Percentiles rank a stretch among this genome's conserved stretches.
Conservation (phyloP, 1,140 invertebrate species). For the Caerostris darwini region DNA sequence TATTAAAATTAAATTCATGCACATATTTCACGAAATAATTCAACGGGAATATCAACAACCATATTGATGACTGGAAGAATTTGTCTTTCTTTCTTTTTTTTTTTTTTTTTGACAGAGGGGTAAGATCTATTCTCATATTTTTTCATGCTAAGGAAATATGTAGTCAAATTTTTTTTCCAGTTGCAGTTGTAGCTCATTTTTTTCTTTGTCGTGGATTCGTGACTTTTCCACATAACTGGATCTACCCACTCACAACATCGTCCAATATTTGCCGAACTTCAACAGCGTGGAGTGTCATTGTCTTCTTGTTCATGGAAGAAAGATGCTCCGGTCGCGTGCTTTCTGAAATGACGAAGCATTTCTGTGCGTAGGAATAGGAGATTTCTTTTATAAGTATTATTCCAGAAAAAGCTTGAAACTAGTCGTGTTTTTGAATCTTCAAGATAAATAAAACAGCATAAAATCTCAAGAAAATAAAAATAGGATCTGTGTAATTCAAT, state of each 20-base stretch:
- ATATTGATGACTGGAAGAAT: too few relatives aligned
- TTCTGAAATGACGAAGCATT: conserved; percentile 1
- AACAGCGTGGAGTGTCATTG: conserved; percentile 58
- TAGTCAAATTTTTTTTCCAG: neutral
- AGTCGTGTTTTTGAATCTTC: neutral
- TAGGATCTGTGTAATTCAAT: too few relatives aligned
- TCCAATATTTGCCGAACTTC: conserved; percentile 59
- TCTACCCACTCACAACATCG: neutral
- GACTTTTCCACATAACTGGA: conserved; percentile 64
- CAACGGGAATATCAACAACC: too few relatives aligned
- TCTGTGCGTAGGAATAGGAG: neutral
- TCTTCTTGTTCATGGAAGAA: conserved; percentile 36
- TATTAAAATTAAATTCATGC: too few relatives aligned
- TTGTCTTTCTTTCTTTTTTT: too few relatives aligned
- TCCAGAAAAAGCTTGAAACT: neutral
- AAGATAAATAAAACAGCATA: neutral
- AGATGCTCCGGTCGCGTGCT: conserved; percentile 49
- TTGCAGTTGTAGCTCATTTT: neutral
- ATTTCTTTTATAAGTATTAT: neutral
- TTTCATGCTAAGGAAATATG: neutral
- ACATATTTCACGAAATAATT: too few relatives aligned
- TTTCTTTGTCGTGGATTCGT: conserved; percentile 31
- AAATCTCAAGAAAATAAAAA: neutral
- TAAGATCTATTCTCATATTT: too few relatives aligned
- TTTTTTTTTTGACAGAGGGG: too few relatives aligned